Base-by-base conservation (phyloP, 2,797 vertebrate genomes). In the Scomberomorus guttatus region DNA sequence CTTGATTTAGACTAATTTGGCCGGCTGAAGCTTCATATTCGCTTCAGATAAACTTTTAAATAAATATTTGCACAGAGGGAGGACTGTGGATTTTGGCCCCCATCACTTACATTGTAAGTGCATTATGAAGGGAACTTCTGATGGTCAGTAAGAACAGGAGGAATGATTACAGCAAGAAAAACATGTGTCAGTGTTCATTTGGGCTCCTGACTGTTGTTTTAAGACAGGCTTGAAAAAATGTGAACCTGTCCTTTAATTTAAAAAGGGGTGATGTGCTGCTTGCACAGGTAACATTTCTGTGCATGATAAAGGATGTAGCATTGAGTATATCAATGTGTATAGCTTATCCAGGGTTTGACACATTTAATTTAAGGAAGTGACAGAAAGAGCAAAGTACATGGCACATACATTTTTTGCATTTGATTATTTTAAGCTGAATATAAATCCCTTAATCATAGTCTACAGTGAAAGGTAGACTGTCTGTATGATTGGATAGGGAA, bases 401-500 rank as follows among this genome's bases (percentile, higher is more conserved):
- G 4, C 20, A 1, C 39, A 37, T 24, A 39, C 12, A 13, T 56
- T 22, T 5, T 32, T 48, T 34, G 22, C 3, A 15, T 44, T 54
- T 64, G 11, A 51, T 62, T 34, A 10, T 15, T 61, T 51, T 20
- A 25, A 61, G n/a, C 13, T 25, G 11, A 34, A 51, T 29, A 42
- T 64, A 17, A 34, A 46, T 67, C 63, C 34, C 24, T 14, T 3
- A 17, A 71, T 37, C 39, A 29, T 52, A 72, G 54, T 2, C 67
- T 54, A 3, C 20, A 55, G 59, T 14, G 64, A 51, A 44, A 29
- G 62, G 11, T 48, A 32, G 57, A 63, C 60, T 22, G 62, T 9
- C 15, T 11, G 6, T 13, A 46, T 79, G 77, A 77, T 79, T 71
- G 66, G 69, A 80, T 68, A 25, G 39, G 46, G 48, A 25, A 27